A percentile compares a stretch with the other conserved stretches of the same genome.
Evolutionary conservation across 2,888 invertebrate species (phyloP).

Genomic region (Mythimna lalbum): DNA sequence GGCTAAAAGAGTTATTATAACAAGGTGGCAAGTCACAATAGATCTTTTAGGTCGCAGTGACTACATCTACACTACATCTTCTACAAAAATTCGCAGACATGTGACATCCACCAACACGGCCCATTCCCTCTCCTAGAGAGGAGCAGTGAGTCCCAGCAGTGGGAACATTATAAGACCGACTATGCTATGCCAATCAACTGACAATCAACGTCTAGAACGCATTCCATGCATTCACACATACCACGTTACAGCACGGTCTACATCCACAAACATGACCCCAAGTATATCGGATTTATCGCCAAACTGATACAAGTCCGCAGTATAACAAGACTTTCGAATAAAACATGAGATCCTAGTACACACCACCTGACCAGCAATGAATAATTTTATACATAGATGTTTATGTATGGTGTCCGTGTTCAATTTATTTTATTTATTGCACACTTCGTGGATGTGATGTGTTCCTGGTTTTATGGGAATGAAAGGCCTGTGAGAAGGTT

Average conservation of each 20-base stretch:
- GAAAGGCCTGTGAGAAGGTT: constrained; percentile 6
- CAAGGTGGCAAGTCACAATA: no score
- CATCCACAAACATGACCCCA: neutral
- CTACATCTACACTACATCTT: no score
- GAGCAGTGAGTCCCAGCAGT: no score
- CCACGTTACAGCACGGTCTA: constrained; percentile 36
- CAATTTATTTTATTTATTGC: constrained; percentile 62
- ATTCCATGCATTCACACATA: no score
- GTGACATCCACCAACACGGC: no score
- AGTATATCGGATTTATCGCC: constrained; percentile 56
- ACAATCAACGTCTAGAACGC: no score
- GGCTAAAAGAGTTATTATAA: no score
- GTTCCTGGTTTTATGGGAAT: constrained; percentile 20
- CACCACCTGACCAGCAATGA: constrained; percentile 64
- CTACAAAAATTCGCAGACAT: no score
- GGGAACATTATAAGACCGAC: no score
- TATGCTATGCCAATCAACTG: no score
- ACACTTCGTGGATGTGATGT: constrained; percentile 18
- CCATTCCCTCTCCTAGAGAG: no score
- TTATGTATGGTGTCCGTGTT: constrained; percentile 54
- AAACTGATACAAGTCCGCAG: constrained; percentile 28
- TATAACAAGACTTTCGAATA: constrained; percentile 59
- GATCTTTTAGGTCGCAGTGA: no score
- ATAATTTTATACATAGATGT: constrained; percentile 60
- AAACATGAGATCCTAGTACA: constrained; percentile 61